Percentiles rank a stretch among this genome's conserved stretches.
These are phyloP conservation scores for Nephrotoma flavescens DNA, from an alignment of 2,888 invertebrate species.

Conservation along the genomic window DNA sequence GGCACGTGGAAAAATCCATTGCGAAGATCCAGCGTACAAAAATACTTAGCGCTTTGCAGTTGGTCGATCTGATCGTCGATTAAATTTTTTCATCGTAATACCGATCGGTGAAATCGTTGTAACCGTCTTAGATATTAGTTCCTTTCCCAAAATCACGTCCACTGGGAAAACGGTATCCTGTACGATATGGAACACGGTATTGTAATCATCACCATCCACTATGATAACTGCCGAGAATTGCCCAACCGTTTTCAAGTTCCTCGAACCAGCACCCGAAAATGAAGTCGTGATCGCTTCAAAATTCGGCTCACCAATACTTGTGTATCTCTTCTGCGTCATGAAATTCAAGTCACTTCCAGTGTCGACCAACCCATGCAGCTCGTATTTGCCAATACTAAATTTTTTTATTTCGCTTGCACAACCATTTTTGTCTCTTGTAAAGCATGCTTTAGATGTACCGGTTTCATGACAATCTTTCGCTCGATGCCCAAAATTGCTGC, in stretches of 20 bases:
- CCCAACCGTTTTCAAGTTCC: not conserved
- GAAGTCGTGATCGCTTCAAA: not conserved
- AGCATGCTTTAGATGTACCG: too few species aligned
- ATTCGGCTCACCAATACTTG: not conserved
- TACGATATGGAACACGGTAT: not conserved
- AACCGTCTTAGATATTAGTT: too few species aligned
- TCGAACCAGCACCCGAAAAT: not conserved
- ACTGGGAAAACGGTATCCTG: not conserved
- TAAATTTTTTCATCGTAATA: too few species aligned
- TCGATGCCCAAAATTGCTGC: too few species aligned
- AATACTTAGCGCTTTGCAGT: too few species aligned
- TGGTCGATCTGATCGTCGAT: not conserved
- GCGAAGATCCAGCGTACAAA: too few species aligned
- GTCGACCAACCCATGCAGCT: constrained; percentile 39
- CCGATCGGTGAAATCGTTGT: too few species aligned
- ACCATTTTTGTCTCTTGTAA: too few species aligned
- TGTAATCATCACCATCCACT: not conserved
- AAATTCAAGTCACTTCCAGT: constrained; percentile 42
- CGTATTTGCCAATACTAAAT: too few species aligned
- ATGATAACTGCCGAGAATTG: not conserved
- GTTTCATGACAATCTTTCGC: too few species aligned
- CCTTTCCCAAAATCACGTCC: not conserved
- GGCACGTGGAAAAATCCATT: too few species aligned
- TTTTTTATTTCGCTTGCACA: too few species aligned
- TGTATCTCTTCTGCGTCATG: not conserved